Base-by-base conservation (phyloP, 2,113 vertebrate genomes). In the Guaruba guarouba region DNA sequence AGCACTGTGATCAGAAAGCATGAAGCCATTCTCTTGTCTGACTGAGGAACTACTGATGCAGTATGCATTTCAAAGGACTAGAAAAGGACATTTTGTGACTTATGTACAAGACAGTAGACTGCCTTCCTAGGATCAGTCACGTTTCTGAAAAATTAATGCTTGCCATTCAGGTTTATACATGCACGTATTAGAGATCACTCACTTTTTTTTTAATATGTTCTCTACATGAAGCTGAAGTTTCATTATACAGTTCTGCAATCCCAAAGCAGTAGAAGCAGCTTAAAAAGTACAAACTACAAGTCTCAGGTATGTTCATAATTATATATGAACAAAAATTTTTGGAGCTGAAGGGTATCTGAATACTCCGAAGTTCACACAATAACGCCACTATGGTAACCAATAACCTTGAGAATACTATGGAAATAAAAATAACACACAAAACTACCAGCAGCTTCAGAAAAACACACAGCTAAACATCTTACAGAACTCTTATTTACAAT, bases 1-100 rank as follows among this genome's bases (percentile, higher is more conserved):
- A 97, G 81, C 44, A 55, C 97, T 98, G 90, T 98, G 97, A 97
- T 97, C 97, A 96, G 74, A 44, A 94, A 95, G 94, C 97, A 98
- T 97, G 96, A 98, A 96, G 84, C 63, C 91, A 66, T 95, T 97
- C 92, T 86, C 90, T 96, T 80, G 66, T 87, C 93, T 51, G 44
- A 86, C 69, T 96, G 91, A 97, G 91, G 88, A 96, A 95, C 93
- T 93, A 97, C 93, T 97, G 94, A 97, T 82, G 82, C 82, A 95
- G 64, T 59, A 73, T 73, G 92, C 91, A 97, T 96, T 97, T 98
- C 97, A 95, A 97, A 98, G 95, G 74, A 48, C 82, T 79, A 82
- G 68, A 35, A 91, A 97, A 92, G 69, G 92, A 82, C 78, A 75
- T 67, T 94, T 81, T 14, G 35, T 85, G 94, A 97, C 89, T 90